Conservation (phyloP, 2,113 vertebrate species). For the Oryzias javanicus region DNA sequence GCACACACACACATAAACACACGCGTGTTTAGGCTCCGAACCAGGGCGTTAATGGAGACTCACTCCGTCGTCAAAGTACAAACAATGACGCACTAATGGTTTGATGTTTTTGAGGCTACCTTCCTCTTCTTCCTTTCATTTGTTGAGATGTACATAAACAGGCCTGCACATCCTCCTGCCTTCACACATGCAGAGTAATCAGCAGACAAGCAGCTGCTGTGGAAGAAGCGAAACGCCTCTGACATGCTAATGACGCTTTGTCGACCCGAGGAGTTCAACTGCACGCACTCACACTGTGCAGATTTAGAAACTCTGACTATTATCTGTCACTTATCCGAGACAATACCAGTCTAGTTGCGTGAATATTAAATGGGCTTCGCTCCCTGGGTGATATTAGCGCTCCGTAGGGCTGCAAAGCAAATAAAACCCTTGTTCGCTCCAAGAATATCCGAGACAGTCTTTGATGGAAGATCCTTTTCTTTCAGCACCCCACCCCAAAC, state of each 20-base stretch:
- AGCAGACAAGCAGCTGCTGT: constrained; percentile 62
- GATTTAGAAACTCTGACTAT: constrained; percentile 36
- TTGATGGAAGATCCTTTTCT: constrained; percentile 68
- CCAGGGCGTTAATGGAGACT: constrained; percentile 46
- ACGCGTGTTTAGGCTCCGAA: constrained; percentile 6
- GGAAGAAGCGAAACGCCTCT: constrained; percentile 44
- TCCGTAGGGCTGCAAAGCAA: constrained; percentile 56
- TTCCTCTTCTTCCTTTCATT: constrained; percentile 44
- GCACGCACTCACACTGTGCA: constrained; percentile 15
- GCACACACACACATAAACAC: constrained; percentile 7
- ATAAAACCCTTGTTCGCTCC: constrained; percentile 58
- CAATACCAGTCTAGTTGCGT: constrained; percentile 31
- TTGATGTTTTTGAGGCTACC: constrained; percentile 55
- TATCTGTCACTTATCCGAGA: constrained; percentile 37
- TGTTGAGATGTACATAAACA: constrained; percentile 16
- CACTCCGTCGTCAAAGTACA: constrained; percentile 53
- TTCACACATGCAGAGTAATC: constrained; percentile 41
- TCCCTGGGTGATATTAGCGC: constrained; percentile 33
- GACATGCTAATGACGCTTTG: constrained; percentile 62
- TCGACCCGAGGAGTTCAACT: constrained; percentile 39
- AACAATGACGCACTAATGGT: constrained; percentile 19
- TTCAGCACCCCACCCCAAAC: constrained; percentile 37
- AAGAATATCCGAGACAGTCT: constrained; percentile 68
- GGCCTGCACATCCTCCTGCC: constrained; percentile 9
- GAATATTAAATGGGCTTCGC: constrained; percentile 55